phyloP scores from a whole-genome alignment of 2,113 vertebrate species.

The Plestiodon gilberti region DNA sequence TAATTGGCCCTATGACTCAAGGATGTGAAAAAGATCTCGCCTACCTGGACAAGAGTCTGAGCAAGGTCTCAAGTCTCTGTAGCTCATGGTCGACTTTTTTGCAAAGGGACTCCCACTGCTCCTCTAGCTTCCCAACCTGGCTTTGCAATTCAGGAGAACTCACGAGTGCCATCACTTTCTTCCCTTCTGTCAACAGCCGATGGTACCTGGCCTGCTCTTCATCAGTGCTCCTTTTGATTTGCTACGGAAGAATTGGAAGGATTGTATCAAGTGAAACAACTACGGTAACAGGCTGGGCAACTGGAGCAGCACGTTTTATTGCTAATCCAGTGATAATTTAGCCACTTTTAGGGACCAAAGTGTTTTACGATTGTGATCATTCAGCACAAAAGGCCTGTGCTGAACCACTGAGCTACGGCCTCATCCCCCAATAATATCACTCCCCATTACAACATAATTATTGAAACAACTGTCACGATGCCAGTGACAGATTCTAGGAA shows the following conservation, averaged over 20 bases:
- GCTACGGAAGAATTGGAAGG: conserved; percentile 71
- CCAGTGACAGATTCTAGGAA: no score
- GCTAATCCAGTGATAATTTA: neutral
- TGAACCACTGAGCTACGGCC: no score
- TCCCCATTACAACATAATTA: neutral
- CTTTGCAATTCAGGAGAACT: conserved; percentile 73
- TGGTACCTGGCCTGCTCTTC: conserved; percentile 74
- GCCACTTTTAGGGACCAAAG: neutral
- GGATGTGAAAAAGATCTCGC: neutral
- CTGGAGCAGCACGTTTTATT: neutral
- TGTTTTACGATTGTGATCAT: neutral
- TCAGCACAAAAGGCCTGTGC: no score
- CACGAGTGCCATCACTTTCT: conserved; percentile 68
- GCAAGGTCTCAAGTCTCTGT: conserved; percentile 63
- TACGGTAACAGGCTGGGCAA: neutral
- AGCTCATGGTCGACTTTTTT: conserved; percentile 74
- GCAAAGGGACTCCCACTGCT: conserved; percentile 77
- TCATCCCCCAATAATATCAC: neutral
- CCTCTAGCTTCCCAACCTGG: conserved; percentile 75
- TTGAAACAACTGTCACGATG: neutral
- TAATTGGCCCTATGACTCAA: neutral
- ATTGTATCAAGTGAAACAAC: conserved; percentile 26
- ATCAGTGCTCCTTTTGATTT: conserved; percentile 73
- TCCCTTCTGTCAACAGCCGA: conserved; percentile 79
- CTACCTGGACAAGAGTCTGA: conserved; percentile 82